Evolutionary conservation across 53 echinoderm and acorn worm species (phyloP), one percentile per base, ranked within the genome.

Genomic region (Henricia sp.): DNA sequence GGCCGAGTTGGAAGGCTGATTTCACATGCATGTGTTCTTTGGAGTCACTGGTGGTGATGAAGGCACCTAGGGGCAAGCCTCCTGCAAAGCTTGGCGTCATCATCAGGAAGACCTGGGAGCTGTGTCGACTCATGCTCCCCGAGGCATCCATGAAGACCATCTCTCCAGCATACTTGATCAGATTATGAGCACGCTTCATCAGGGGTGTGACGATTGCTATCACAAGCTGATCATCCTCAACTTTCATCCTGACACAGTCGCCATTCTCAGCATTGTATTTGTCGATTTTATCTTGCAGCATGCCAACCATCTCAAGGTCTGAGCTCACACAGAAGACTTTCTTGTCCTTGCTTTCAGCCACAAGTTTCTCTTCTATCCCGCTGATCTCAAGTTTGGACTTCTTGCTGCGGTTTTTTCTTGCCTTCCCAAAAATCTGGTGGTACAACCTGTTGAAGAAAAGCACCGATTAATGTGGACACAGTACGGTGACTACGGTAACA

Each of bases 21-120:
- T 55, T 19, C 4, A 55, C 55, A n/a, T 60, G 62, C 30, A 60
- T 56, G 56, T 63, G 74, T 3, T 37, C 17, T 16, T 37, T 68
- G 6, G 89, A 89, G 32, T 91, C 83, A 3, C 39, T 29, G 11
- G 87, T 86, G 32, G 71, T 82, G 28, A 91, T 82, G 66, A 73
- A 82, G 54, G 78, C 78, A 23, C 91, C 91, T 1, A 89, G 42
- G 6, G 91, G 91, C 36, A 91, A 68, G 53, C 91, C 91, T 42
- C 91, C 91, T 0, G 82, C 91, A 52, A 72, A 82, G 63, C 86
- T 91, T 51, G 87, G 86, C 19, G 85, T 84, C 85, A 84, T 84
- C 70, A 84, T 69, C 70, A 91, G 20, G 68, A 72, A 87, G 13
- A 91, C 64, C 17, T 72, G 82, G 50, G 64, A 65, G 44, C 36